Conservation (phyloP, 2,113 vertebrate species). For the Accipiter virgatus region DNA sequence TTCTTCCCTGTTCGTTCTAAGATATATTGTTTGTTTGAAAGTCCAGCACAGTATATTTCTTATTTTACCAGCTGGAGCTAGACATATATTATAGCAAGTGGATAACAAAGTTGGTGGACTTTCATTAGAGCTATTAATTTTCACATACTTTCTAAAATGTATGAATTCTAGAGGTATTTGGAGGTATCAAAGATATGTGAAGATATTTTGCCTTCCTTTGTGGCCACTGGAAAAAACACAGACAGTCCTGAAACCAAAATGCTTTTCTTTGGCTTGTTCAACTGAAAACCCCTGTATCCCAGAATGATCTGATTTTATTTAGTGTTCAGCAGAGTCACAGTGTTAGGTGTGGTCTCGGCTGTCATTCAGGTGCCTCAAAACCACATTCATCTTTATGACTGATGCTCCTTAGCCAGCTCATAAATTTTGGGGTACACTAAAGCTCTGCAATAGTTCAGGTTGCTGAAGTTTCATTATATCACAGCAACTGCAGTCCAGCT, state of each 20-base stretch:
- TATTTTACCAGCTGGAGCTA: neutral
- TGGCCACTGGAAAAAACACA: neutral
- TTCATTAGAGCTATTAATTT: neutral
- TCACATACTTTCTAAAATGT: neutral
- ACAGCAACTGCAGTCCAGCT: neutral
- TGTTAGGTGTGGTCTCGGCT: neutral
- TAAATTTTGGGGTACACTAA: neutral
- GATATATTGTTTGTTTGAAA: neutral
- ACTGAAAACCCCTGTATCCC: neutral
- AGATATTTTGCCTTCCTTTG: neutral
- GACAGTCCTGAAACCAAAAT: neutral
- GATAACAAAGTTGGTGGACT: neutral
- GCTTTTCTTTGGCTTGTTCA: neutral
- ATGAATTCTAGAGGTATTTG: neutral
- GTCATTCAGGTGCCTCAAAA: neutral
- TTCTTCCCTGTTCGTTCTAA: fast-evolving
- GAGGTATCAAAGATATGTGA: neutral
- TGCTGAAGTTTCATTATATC: neutral
- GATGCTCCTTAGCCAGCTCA: neutral
- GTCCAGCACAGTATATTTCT: neutral
- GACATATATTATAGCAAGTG: neutral
- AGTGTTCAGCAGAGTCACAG: neutral
- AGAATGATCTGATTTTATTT: neutral
- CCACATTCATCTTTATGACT: neutral
- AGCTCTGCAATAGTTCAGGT: neutral